Percentiles rank a stretch among this genome's conserved stretches.
Evolutionary conservation across 2,888 invertebrate genomes (phyloP).

Genomic region (Subacronicta megacephala): DNA sequence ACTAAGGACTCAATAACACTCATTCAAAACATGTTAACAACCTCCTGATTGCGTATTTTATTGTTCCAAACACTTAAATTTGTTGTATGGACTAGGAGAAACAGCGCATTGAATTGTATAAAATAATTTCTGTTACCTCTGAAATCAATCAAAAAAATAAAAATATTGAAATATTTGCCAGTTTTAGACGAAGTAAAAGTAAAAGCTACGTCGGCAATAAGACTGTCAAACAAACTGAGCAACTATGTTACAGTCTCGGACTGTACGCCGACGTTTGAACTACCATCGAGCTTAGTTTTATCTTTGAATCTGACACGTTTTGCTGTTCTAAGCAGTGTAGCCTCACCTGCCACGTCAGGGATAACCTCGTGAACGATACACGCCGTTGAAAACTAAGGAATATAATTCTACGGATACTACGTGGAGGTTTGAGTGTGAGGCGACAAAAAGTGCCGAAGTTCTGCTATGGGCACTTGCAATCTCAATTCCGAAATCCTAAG

Average conservation of each 20-base stretch:
- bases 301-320: constrained; percentile 20
- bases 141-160: neutral
- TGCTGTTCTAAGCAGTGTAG: constrained; percentile 9
- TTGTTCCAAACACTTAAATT: neutral
- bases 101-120: neutral
- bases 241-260: constrained; percentile 2
- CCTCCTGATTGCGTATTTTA: neutral
- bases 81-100: too few species aligned
- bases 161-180: neutral
- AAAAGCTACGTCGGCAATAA: constrained; percentile 5
- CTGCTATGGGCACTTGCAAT: constrained; percentile 6
- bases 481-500: neutral
- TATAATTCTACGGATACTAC: constrained; percentile 11
- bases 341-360: constrained; percentile 21
- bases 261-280: neutral
- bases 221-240: constrained; percentile 4
- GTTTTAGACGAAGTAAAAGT: neutral
- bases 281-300: constrained; percentile 8
- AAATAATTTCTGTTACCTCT: neutral
- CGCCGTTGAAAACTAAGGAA: constrained; percentile 14
- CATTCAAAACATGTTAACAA: neutral
- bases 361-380: constrained; percentile 14
- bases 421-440: neutral
- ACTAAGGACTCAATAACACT: too few species aligned
- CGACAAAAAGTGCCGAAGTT: constrained; percentile 2